phyloP scores from a whole-genome alignment of 2,797 vertebrate species.

The Garrulus glandarius region DNA sequence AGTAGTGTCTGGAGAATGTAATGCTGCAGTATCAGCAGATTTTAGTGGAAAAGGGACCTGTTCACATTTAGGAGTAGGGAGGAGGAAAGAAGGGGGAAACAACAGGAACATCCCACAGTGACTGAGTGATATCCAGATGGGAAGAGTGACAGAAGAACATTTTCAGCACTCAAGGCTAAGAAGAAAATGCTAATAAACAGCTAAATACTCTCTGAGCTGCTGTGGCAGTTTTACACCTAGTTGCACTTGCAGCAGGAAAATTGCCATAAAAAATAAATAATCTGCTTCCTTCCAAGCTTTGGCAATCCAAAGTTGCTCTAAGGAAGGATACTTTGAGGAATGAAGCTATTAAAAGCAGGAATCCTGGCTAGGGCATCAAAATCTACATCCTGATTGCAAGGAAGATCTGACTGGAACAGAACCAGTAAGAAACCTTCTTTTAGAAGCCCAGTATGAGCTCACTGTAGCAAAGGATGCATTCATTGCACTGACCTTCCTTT shows the following conservation, averaged over 20 bases:
- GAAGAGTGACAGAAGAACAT: background rate
- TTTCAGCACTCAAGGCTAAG: background rate
- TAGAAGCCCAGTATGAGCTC: background rate
- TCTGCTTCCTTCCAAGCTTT: background rate
- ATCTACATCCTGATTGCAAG: background rate
- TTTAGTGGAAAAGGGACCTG: background rate
- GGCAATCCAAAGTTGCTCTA: background rate
- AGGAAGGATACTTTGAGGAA: background rate
- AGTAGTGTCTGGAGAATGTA: background rate
- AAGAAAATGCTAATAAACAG: background rate
- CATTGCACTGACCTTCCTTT: background rate
- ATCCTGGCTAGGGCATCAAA: background rate
- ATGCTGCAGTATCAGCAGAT: background rate
- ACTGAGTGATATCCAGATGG: fast-evolving
- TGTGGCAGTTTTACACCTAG: constrained; percentile 8
- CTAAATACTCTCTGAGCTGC: background rate
- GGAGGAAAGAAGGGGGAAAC: background rate
- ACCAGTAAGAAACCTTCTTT: background rate
- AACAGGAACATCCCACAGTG: background rate
- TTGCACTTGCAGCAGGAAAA: background rate
- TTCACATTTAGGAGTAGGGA: background rate
- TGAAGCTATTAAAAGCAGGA: background rate
- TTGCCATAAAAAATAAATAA: background rate
- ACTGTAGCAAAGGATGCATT: background rate
- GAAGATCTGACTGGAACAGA: background rate